Evolutionary conservation across 2,888 invertebrate genomes (phyloP).

Genomic region (Helleia helle): DNA sequence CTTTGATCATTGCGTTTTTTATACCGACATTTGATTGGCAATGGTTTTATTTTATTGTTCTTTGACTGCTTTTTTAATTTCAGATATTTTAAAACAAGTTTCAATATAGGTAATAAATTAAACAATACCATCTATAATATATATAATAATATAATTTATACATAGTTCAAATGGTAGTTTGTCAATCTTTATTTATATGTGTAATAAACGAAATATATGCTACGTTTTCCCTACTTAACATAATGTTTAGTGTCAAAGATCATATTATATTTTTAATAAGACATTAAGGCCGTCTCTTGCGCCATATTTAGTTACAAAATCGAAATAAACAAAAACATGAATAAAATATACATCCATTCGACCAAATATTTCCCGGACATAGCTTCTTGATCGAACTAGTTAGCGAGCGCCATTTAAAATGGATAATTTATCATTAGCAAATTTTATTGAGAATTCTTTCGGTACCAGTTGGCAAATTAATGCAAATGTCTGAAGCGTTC

Average conservation of each 20-base stretch:
- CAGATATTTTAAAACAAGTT: too few relatives aligned
- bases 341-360: constrained; percentile 1
- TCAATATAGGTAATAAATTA: too few relatives aligned
- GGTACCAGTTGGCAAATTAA: constrained; percentile 46
- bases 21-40: constrained; percentile 2
- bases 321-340: too few relatives aligned
- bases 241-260: too few relatives aligned
- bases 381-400: constrained; percentile 29
- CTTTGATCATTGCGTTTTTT: constrained; percentile 16
- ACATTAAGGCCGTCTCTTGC: not conserved
- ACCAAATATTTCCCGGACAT: constrained; percentile 28
- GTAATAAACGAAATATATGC: too few relatives aligned
- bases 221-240: too few relatives aligned
- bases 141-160: too few relatives aligned
- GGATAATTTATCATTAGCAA: constrained; percentile 36
- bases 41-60: not conserved
- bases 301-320: constrained; percentile 4
- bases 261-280: not conserved
- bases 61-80: not conserved
- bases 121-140: too few relatives aligned
- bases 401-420: constrained; percentile 43
- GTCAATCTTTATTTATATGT: too few relatives aligned
- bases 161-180: too few relatives aligned
- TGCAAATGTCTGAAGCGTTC: constrained; percentile 38
- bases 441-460: constrained; percentile 36